phyloP scores from a whole-genome alignment of 2,888 invertebrate species.

The Pteria penguin region DNA sequence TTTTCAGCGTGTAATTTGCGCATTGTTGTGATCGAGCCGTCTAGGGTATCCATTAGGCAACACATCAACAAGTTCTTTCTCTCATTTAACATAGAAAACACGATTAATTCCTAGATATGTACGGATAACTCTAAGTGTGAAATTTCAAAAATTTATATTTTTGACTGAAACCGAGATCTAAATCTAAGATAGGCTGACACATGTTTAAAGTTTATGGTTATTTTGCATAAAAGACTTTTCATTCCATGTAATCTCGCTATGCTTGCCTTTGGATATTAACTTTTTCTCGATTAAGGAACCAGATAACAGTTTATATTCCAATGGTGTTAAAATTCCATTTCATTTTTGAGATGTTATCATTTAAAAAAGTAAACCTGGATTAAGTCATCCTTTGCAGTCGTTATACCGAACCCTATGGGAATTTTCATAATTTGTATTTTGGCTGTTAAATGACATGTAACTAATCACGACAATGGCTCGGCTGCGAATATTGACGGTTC shows the following conservation, averaged over 20 bases:
- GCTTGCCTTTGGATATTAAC: background rate
- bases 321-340: background rate
- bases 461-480: background rate
- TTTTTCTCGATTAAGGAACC: background rate
- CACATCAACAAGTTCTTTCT: no score
- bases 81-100: no score
- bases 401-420: conserved; percentile 25
- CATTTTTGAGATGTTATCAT: background rate
- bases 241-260: background rate
- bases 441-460: conserved; percentile 20
- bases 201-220: background rate
- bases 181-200: background rate
- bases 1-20: no score
- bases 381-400: background rate
- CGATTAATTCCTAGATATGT: no score
- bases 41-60: no score
- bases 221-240: background rate
- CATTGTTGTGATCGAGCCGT: no score
- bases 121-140: background rate
- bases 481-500: background rate
- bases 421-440: conserved; percentile 15
- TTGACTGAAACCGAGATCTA: background rate
- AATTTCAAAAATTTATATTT: background rate
- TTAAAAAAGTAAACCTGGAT: conserved; percentile 1
- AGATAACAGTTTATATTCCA: background rate